Evolutionary conservation across 2,113 vertebrate species (phyloP).

Genomic region (Pseudorectes ferrugineus): DNA sequence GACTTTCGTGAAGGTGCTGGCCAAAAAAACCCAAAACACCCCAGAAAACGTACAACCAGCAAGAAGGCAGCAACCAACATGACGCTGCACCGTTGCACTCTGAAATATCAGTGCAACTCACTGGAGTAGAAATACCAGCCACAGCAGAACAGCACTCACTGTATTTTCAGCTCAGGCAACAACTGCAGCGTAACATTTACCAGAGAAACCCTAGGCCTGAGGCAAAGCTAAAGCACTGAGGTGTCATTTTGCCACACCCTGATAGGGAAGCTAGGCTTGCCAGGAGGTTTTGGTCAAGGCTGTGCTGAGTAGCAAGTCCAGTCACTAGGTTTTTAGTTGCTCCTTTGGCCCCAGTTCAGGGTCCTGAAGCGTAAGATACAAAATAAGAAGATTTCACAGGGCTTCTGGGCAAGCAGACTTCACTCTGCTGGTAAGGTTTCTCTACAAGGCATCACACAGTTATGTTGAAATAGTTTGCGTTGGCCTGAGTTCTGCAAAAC

Average conservation of each 20-base stretch:
- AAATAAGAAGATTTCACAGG: neutral
- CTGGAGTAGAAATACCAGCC: neutral
- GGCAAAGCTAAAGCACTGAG: neutral
- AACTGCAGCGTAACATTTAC: neutral
- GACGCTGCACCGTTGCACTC: fast-evolving
- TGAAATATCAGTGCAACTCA: neutral
- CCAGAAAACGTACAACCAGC: neutral
- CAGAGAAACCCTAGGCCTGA: neutral
- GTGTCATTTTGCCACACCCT: neutral
- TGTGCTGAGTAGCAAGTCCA: neutral
- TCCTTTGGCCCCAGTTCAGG: neutral
- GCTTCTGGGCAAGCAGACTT: neutral
- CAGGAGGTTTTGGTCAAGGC: neutral
- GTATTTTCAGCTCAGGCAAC: neutral
- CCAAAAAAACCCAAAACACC: neutral
- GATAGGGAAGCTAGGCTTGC: neutral
- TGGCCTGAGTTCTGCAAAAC: neutral
- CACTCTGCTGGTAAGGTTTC: neutral
- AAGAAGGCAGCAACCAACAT: neutral
- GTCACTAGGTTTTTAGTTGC: neutral
- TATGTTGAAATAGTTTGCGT: neutral
- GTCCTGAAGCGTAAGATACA: neutral
- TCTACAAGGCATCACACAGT: neutral
- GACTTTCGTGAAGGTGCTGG: neutral
- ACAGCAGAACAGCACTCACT: neutral